A percentile compares a stretch with the other conserved stretches of the same genome.
Conservation (phyloP, 2,113 vertebrate species). For the Clarias batrachus region DNA sequence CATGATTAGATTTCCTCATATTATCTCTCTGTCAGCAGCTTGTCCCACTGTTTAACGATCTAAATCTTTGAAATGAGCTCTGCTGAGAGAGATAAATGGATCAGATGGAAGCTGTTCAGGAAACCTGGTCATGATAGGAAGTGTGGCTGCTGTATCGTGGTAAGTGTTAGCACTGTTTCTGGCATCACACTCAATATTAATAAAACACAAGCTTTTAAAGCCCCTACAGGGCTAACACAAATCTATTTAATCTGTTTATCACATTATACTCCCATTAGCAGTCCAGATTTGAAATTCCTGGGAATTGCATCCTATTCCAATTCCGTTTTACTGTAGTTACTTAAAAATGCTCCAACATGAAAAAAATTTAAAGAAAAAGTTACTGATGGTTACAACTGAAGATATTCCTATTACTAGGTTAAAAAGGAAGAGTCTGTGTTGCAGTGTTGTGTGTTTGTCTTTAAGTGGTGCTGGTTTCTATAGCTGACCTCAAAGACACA, state of each 20-base stretch:
- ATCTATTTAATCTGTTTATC: background rate
- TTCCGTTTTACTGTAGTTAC: background rate
- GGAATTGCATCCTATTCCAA: background rate
- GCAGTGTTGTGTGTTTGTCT: background rate
- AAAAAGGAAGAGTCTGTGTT: background rate
- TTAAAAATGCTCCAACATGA: background rate
- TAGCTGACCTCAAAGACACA: background rate
- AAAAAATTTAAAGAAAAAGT: background rate
- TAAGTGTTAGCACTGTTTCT: conserved; percentile 17
- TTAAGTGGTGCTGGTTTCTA: background rate
- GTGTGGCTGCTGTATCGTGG: background rate
- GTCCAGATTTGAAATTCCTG: background rate
- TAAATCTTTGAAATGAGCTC: conserved; percentile 27
- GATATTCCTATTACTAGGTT: background rate
- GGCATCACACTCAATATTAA: conserved; percentile 13
- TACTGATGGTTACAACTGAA: background rate
- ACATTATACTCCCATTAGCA: background rate
- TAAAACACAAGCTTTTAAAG: background rate
- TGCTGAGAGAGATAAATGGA: conserved; percentile 25
- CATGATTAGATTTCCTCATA: conserved; percentile 19
- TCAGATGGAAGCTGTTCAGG: conserved; percentile 29
- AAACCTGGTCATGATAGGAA: conserved; percentile 17
- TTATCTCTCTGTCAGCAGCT: conserved; percentile 6
- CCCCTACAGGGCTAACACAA: background rate
- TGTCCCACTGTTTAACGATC: conserved; percentile 4